These are phyloP conservation scores for Lutraria lutraria DNA, from an alignment of 2,888 invertebrate species.

Conservation along the genomic window DNA sequence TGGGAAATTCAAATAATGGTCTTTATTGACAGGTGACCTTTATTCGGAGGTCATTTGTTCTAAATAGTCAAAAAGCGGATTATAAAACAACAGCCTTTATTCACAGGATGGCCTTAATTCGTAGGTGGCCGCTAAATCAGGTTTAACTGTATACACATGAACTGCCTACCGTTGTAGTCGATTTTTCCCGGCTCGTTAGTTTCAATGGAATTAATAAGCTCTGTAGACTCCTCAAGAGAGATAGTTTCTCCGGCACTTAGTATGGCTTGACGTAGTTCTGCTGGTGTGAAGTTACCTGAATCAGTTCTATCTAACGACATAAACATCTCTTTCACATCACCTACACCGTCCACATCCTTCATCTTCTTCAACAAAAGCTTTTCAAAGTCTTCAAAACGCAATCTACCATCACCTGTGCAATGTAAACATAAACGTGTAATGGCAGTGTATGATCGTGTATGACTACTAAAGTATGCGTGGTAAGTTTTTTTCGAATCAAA, in stretches of 20 bases:
- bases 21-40: no score
- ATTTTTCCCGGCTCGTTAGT: conserved; percentile 67
- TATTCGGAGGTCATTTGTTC: no score
- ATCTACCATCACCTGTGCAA: conserved; percentile 63
- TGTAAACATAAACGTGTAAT: background rate
- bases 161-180: conserved; percentile 63
- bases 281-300: conserved; percentile 61
- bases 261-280: conserved; percentile 60
- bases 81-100: no score
- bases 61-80: no score
- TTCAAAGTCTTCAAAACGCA: conserved; percentile 70
- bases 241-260: conserved; percentile 60
- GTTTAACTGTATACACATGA: no score
- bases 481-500: no score
- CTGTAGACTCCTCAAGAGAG: conserved; percentile 50
- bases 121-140: no score
- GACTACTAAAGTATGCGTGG: no score
- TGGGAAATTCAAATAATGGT: no score
- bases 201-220: conserved; percentile 61
- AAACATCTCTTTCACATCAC: conserved; percentile 67
- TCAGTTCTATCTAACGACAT: conserved; percentile 72
- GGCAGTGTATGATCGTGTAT: no score
- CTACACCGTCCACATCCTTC: conserved; percentile 61
- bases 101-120: no score
- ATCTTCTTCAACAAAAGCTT: conserved; percentile 64